Conservation (phyloP, 1,140 invertebrate genomes). For the Nasonia giraulti region DNA sequence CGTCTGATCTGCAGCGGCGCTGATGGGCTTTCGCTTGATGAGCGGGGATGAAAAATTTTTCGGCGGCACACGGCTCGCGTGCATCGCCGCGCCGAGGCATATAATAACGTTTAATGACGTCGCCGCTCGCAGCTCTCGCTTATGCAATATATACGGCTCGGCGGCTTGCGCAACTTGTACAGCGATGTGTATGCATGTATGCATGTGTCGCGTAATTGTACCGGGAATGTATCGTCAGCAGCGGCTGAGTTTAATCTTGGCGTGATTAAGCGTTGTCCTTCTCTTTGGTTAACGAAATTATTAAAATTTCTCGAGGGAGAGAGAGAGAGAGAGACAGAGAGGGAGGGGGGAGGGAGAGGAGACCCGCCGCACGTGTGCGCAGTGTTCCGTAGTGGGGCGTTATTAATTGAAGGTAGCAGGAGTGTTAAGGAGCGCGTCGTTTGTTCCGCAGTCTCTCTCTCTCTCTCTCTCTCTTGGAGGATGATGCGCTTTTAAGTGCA, state of each 20-base stretch:
- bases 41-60: slow-evolving; percentile 36
- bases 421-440: slow-evolving; percentile 29
- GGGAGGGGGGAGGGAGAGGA: not conserved
- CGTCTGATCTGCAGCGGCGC: not conserved
- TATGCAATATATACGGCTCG: not conserved
- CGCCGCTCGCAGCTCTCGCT: not conserved
- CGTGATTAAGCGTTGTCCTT: slow-evolving; percentile 34
- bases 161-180: not conserved
- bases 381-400: not conserved
- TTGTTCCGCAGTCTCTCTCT: not conserved
- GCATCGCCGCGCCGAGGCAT: not conserved
- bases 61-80: not conserved
- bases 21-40: slow-evolving; percentile 13
- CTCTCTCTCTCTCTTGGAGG: not conserved
- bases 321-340: not conserved
- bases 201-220: slow-evolving; percentile 32
- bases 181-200: not conserved
- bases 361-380: not conserved
- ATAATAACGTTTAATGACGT: slow-evolving; percentile 42
- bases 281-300: slow-evolving; percentile 43
- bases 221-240: slow-evolving; percentile 8
- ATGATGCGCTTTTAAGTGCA: slow-evolving; percentile 19
- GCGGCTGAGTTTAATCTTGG: not conserved
- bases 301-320: slow-evolving; percentile 29
- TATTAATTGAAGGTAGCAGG: slow-evolving; percentile 34